Evolutionary conservation across 1,140 invertebrate genomes (phyloP).

Genomic region (Drosophila burlai): DNA sequence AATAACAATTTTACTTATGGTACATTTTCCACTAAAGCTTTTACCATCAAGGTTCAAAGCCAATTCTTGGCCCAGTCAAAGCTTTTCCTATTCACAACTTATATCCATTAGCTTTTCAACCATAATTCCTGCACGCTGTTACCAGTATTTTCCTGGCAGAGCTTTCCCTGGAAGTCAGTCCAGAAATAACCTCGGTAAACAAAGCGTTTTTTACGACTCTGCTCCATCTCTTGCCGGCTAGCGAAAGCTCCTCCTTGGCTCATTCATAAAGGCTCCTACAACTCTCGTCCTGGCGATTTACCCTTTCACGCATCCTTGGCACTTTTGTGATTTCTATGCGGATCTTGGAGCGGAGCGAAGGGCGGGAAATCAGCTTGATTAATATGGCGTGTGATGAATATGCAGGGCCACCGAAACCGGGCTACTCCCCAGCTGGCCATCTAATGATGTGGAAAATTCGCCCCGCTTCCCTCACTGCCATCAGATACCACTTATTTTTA

Average conservation of each 20-base stretch:
- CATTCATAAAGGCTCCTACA: constrained; percentile 58
- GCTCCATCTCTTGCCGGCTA: constrained; percentile 38
- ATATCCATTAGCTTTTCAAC: constrained; percentile 31
- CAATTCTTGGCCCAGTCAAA: neutral
- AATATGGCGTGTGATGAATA: constrained; percentile 73
- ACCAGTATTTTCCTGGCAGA: constrained; percentile 48
- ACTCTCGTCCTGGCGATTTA: constrained; percentile 12
- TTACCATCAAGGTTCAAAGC: neutral
- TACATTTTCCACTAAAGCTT: neutral
- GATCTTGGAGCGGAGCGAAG: constrained; percentile 7
- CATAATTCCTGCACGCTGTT: constrained; percentile 43
- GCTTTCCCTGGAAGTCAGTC: constrained; percentile 50
- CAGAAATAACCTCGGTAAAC: constrained; percentile 52
- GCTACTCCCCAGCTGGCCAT: constrained; percentile 42
- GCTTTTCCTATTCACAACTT: constrained; percentile 13
- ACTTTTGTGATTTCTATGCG: constrained; percentile 39
- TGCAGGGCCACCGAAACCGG: constrained; percentile 33
- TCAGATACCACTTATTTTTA: constrained; percentile 41
- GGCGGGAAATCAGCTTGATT: constrained; percentile 50
- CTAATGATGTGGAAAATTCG: constrained; percentile 79
- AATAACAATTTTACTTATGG: neutral
- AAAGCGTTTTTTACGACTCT: constrained; percentile 40
- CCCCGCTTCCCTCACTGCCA: constrained; percentile 28
- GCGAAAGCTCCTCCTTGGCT: constrained; percentile 43
- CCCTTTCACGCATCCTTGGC: constrained; percentile 34